These are phyloP conservation scores for Strix uralensis DNA, from an alignment of 2,113 vertebrate genomes.

Conservation along the genomic window DNA sequence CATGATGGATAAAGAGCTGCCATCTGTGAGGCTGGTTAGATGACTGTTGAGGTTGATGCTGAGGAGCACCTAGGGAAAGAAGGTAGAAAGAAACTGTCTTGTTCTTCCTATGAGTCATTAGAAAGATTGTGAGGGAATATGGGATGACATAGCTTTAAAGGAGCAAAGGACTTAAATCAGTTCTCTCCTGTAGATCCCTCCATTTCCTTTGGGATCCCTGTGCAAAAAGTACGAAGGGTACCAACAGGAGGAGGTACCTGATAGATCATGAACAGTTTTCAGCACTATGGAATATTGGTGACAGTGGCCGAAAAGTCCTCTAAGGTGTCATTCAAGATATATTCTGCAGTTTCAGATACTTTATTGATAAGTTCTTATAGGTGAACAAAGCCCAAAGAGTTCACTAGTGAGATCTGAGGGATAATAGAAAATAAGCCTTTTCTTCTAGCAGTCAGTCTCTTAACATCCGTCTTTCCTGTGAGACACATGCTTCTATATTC, in stretches of 20 bases:
- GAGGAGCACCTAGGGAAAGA: not conserved
- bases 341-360: not conserved
- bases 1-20: not conserved
- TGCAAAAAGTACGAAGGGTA: not conserved
- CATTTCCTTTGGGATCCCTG: not conserved
- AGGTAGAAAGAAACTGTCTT: no score
- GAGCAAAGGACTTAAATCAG: not conserved
- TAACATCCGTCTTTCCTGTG: not conserved
- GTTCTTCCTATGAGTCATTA: no score
- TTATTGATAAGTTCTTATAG: not conserved
- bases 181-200: not conserved
- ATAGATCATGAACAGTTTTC: not conserved
- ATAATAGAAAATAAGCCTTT: not conserved
- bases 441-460: not conserved
- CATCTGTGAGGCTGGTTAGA: not conserved
- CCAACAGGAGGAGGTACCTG: not conserved
- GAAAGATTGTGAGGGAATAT: no score
- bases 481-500: not conserved
- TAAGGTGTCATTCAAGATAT: not conserved
- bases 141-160: not conserved
- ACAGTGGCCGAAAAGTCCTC: not conserved
- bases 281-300: not conserved
- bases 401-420: not conserved
- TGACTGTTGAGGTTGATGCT: not conserved
- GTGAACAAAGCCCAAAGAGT: not conserved